Evolutionary conservation across 2,113 vertebrate species (phyloP), one percentile per base, ranked within the genome.

Genomic region (Talpa occidentalis): DNA sequence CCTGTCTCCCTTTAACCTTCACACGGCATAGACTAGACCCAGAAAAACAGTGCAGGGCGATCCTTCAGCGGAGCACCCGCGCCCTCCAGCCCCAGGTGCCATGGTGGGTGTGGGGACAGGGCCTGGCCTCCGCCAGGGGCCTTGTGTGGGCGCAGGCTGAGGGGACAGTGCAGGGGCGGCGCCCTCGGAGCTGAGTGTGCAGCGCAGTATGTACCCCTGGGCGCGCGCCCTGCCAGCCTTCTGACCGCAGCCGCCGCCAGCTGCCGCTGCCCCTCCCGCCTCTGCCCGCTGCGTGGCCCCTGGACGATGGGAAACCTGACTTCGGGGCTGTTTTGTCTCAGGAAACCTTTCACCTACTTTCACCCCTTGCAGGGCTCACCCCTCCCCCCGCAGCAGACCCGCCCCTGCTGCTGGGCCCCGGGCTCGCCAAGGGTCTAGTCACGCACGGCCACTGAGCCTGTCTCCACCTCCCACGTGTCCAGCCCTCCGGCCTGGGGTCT

Each of bases 21-120:
- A 94, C 96, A 91, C 92, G 86, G 97, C 90, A 22, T 96, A 97
- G 97, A 96, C 97, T 97, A 73, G 93, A 97, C 97, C 93, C 97
- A 66, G 97, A 95, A 92, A 96, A 98, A 96, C 97, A 21, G 74
- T 12, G 64, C 21, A 1, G 0, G 10, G 4, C 0, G 52, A 60
- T 19, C 81, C 67, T 77, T 19, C 66, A 15, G 0, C 9, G 52
- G 70, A 26, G 15, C 6, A 1, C 78, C 54, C 0, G 10, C 10
- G 1, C 54, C 56, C 66, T 28, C 11, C 0, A 17, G 54, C 32
- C 6, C 32, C 5, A 0, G 91, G 96, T 74, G 81, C 89, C 6
- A 56, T 89, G 85, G 40, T 78, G 2, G 9, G 17, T 30, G 26
- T 17, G 79, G 77, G 87, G 96, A 79, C 94, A 28, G 90, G 94